Conservation (phyloP, 2,113 vertebrate species). For the Rhagologus leucostigma region DNA sequence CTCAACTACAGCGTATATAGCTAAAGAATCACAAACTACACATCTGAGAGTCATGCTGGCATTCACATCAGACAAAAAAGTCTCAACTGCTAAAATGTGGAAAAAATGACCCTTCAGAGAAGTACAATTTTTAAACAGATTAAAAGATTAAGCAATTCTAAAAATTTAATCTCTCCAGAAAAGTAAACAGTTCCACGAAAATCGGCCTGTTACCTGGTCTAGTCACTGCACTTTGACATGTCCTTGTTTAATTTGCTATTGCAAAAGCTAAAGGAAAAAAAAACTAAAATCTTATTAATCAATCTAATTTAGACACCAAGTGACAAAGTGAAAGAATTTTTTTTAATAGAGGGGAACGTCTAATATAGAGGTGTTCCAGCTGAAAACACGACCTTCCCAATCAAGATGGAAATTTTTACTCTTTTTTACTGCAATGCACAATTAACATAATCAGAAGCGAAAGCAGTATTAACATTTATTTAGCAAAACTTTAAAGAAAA, state of each 20-base stretch:
- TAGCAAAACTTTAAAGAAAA: not conserved
- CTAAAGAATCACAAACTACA: not conserved
- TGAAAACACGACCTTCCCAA: not conserved
- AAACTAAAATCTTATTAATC: not conserved
- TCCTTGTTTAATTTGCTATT: not conserved
- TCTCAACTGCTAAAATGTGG: not conserved
- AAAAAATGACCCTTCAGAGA: not conserved
- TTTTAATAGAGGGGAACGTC: not conserved
- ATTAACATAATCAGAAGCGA: rapidly evolving
- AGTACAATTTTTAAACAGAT: not conserved
- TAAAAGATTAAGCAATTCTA: not conserved
- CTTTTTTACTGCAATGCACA: not conserved
- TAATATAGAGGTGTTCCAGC: not conserved
- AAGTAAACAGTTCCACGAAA: not conserved
- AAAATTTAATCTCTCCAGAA: not conserved
- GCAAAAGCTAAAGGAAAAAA: not conserved
- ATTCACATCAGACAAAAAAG: not conserved
- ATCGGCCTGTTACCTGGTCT: not conserved
- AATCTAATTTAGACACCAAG: not conserved
- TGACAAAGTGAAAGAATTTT: not conserved
- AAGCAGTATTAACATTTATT: not conserved
- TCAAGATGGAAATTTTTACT: not conserved
- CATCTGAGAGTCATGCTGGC: not conserved
- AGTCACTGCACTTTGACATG: not conserved
- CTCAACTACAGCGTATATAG: not conserved